These are phyloP conservation scores for Eucidaris tribuloides DNA, from an alignment of 35 echinoderm and acorn worm genomes.

Conservation along the genomic window DNA sequence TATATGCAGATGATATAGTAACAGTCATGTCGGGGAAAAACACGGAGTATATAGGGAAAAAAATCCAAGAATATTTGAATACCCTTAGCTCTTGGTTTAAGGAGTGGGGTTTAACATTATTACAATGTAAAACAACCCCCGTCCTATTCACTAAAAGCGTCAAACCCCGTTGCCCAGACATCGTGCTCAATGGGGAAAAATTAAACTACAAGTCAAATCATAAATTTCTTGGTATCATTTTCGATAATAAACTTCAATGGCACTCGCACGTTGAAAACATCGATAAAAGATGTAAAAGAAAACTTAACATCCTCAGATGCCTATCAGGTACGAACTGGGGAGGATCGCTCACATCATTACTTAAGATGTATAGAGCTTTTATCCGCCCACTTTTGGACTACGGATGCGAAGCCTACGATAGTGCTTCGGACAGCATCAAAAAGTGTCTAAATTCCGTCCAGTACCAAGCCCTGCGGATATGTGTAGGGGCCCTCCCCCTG, in stretches of 20 bases:
- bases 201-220: neutral
- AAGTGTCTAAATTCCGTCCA: neutral
- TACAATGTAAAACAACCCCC: neutral
- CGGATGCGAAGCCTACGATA: neutral
- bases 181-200: neutral
- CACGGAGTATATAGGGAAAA: neutral
- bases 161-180: neutral
- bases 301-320: neutral
- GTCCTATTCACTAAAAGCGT: neutral
- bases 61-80: neutral
- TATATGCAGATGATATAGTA: no score
- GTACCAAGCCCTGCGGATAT: neutral
- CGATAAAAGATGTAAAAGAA: neutral
- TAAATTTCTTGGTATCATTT: neutral
- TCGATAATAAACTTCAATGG: neutral
- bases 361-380: neutral
- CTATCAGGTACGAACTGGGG: neutral
- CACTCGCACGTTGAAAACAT: neutral
- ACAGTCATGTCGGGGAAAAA: no score
- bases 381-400: neutral
- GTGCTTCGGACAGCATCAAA: neutral
- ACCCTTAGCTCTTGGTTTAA: neutral
- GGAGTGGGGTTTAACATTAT: neutral
- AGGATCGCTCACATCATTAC: neutral
- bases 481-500: neutral